A percentile compares a stretch with the other conserved stretches of the same genome.
These are phyloP conservation scores for Pangasius mekongensis DNA, from an alignment of 2,797 vertebrate species.

Conservation along the genomic window DNA sequence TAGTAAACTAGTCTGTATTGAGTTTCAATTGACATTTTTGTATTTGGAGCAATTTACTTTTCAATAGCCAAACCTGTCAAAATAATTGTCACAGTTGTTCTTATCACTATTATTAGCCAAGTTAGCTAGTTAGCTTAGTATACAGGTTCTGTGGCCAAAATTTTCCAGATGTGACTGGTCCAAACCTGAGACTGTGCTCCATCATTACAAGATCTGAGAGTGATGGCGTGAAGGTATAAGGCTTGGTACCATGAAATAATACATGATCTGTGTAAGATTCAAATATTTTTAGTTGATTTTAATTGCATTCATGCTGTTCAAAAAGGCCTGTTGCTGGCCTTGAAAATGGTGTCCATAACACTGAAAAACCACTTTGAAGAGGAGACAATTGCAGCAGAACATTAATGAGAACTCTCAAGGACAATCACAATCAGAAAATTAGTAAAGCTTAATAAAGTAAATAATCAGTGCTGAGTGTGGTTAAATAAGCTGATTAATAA, in stretches of 20 bases:
- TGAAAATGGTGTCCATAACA: neutral
- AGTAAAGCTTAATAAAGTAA: constrained; percentile 59
- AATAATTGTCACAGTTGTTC: neutral
- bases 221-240: neutral
- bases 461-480: constrained; percentile 52
- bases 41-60: neutral
- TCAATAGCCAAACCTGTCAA: neutral
- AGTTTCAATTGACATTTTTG: neutral
- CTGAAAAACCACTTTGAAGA: neutral
- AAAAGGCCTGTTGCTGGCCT: neutral
- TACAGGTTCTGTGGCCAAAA: neutral
- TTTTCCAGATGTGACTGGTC: neutral
- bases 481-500: constrained; percentile 57
- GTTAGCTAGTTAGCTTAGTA: neutral
- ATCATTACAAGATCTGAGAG: neutral
- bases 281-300: neutral
- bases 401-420: constrained; percentile 18
- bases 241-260: neutral
- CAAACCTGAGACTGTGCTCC: neutral
- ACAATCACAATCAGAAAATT: constrained; percentile 54
- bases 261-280: neutral
- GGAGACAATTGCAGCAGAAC: neutral
- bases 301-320: neutral
- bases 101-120: neutral
- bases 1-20: neutral